Base-by-base conservation (phyloP, 1,140 invertebrate species). In the Neuroterus valhalla region DNA sequence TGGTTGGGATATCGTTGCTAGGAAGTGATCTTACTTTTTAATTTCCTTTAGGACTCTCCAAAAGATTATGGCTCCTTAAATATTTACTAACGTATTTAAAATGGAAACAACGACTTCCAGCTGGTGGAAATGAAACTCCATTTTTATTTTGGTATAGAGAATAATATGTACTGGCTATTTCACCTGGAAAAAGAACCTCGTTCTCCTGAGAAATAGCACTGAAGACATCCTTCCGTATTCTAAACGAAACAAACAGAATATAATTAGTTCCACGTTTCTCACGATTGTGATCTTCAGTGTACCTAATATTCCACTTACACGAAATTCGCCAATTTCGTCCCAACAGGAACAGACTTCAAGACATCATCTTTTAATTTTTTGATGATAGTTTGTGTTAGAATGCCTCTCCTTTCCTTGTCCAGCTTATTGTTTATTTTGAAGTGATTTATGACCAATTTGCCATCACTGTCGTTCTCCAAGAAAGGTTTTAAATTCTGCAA, bases 151-250 rank as follows among this genome's bases (percentile, higher is more conserved):
- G 48, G 17, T 50, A 50, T 8, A n/a, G 48, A 8, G 48, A 50
- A 50, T 17, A 50, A 50, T 50, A 50, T 17, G 17, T 50, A 19
- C 48, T 50, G 6, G 48, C 17, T 50, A 50, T n/a, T 50, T 50
- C 17, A 5, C 48, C 48, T 19, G n/a, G 48, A 50, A 50, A 50
- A 8, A 50, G 15, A 17, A 19, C 2, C 17, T 50, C 48, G 6
- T 19, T 50, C 17, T 50, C 48, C 8, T 50, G 2, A 50, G 48
- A 11, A 50, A 50, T 19, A 50, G n/a, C 48, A 4, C 4, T 17
- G 15, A 50, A 50, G 17, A 50, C 15, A 8, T 50, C 10, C 15
- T n/a, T 17, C 6, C 6, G 15, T 17, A 50, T n/a, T 17, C 8
- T 50, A 19, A 17, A 50, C 1, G 3, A 17, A 50, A n/a, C n/a